Evolutionary conservation across 2,113 vertebrate genomes (phyloP).

Genomic region (Hiodon tergisus): DNA sequence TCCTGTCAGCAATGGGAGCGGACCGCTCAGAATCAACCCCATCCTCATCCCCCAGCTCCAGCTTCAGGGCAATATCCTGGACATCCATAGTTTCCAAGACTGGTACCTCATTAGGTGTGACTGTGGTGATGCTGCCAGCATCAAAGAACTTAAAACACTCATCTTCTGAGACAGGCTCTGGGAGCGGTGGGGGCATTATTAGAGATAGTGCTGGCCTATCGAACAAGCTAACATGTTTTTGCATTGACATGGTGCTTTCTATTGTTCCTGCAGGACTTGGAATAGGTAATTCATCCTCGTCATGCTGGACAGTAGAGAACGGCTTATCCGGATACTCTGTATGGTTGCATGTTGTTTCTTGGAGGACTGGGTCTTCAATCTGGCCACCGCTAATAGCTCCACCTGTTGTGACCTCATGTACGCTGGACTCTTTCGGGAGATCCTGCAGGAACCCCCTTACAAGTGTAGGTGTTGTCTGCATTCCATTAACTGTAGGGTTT

Average conservation of each 20-base stretch:
- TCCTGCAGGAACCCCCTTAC: slow-evolving; percentile 39
- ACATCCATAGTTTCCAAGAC: background rate
- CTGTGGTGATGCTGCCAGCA: background rate
- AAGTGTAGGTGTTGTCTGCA: slow-evolving; percentile 44
- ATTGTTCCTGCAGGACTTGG: slow-evolving; percentile 31
- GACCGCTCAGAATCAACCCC: slow-evolving; percentile 51
- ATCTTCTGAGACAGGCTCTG: background rate
- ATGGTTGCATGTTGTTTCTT: background rate
- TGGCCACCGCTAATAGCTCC: background rate
- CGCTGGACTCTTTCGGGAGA: slow-evolving; percentile 39
- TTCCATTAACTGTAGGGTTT: slow-evolving; percentile 29
- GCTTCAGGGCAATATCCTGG: background rate
- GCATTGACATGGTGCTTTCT: slow-evolving; percentile 47
- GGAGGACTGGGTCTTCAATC: background rate
- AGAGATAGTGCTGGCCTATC: slow-evolving; percentile 76
- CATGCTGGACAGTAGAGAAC: slow-evolving; percentile 20
- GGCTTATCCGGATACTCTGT: slow-evolving; percentile 13
- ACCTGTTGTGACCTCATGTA: background rate
- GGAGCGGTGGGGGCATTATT: slow-evolving; percentile 58
- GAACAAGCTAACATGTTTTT: slow-evolving; percentile 70
- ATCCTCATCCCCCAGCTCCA: slow-evolving; percentile 31
- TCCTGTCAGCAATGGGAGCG: slow-evolving; percentile 56
- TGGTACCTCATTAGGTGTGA: background rate
- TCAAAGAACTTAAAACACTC: background rate
- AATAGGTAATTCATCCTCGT: slow-evolving; percentile 14